phyloP scores from a whole-genome alignment of 2,113 vertebrate genomes.

The Rhinopithecus roxellana region DNA sequence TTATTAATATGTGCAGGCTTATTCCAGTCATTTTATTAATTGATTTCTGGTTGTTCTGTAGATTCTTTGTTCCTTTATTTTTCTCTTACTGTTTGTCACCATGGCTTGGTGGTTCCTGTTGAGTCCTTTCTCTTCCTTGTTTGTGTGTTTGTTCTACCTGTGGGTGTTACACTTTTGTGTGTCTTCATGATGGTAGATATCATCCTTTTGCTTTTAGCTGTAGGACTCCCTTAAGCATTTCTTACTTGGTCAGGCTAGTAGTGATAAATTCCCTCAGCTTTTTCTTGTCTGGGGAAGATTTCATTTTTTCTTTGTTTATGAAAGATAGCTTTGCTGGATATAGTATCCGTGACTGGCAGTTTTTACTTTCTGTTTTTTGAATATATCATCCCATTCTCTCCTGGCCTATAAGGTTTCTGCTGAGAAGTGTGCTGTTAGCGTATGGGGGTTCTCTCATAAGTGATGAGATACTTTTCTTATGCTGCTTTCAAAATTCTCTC shows the following conservation, averaged over 20 bases:
- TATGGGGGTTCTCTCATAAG: background rate
- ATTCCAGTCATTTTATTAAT: background rate
- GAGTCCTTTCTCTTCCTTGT: background rate
- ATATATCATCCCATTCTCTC: background rate
- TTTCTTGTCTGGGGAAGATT: background rate
- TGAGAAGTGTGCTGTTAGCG: background rate
- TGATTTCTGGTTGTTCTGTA: background rate
- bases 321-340: background rate
- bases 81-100: background rate
- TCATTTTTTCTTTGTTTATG: background rate
- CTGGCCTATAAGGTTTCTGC: background rate
- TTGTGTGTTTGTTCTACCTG: background rate
- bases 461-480: background rate
- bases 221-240: background rate
- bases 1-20: background rate
- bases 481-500: background rate
- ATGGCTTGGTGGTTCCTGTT: background rate
- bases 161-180: background rate
- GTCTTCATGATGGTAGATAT: background rate
- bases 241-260: background rate
- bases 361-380: background rate
- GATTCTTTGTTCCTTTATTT: background rate
- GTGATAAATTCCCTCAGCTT: background rate
- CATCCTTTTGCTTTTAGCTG: background rate
- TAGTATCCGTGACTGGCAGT: background rate